A percentile compares a stretch with the other conserved stretches of the same genome.
Conservation (phyloP, 2,113 vertebrate genomes). For the Chaenocephalus aceratus region DNA sequence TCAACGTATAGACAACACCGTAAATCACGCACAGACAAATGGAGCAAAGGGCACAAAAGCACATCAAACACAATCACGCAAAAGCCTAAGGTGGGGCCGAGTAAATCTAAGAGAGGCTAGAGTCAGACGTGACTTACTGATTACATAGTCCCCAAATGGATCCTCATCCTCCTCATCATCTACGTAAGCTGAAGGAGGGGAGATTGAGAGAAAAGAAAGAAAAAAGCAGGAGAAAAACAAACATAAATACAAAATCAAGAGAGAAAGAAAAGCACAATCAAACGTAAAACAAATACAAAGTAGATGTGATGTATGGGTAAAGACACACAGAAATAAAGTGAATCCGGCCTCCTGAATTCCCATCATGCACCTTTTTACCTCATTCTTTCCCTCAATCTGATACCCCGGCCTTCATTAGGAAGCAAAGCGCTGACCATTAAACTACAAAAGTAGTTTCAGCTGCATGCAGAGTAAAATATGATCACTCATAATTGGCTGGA, state of each 20-base stretch:
- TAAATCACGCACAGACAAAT: conserved; percentile 31
- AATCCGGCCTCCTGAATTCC: conserved; percentile 4
- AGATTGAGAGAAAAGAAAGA: conserved; percentile 22
- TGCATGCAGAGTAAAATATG: conserved; percentile 64
- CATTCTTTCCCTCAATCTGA: conserved; percentile 44
- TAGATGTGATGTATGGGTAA: neutral
- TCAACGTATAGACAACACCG: conserved; percentile 23
- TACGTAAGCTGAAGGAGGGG: conserved; percentile 66
- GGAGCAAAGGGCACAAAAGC: conserved; percentile 27
- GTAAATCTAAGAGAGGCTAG: conserved; percentile 13
- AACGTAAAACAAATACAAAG: neutral
- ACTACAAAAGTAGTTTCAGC: conserved; percentile 63
- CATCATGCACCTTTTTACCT: conserved; percentile 19
- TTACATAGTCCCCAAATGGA: conserved; percentile 81
- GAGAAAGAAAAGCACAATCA: conserved; percentile 5
- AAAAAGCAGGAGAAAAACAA: conserved; percentile 37
- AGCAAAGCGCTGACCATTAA: conserved; percentile 71
- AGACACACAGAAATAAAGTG: conserved; percentile 2
- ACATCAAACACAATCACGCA: conserved; percentile 48
- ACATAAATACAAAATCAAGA: conserved; percentile 17
- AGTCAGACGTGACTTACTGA: conserved; percentile 78
- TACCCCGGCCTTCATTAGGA: conserved; percentile 70
- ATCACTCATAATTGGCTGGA: conserved; percentile 74
- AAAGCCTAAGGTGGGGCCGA: neutral
- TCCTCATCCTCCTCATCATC: conserved; percentile 78